A percentile compares a stretch with the other conserved stretches of the same genome.
These are phyloP conservation scores for Labeo calbasu DNA, from an alignment of 2,797 vertebrate genomes.

Conservation along the genomic window DNA sequence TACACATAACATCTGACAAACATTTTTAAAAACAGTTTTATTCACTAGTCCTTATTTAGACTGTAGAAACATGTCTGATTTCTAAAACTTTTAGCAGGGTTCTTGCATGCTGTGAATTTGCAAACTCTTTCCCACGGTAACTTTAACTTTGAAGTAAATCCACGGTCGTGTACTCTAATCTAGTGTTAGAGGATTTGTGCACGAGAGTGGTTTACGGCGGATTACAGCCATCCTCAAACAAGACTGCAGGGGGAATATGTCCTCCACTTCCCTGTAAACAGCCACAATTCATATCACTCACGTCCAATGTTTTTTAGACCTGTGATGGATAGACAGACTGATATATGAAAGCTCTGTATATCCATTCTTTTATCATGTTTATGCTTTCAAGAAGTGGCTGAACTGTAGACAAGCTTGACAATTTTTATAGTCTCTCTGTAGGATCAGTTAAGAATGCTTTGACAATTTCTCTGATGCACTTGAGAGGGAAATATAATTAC, in stretches of 20 bases:
- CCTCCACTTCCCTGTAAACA: conserved; percentile 3
- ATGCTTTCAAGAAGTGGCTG: background rate
- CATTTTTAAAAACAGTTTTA: too few species aligned
- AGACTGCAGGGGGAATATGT: conserved; percentile 14
- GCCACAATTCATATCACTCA: background rate
- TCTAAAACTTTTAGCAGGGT: background rate
- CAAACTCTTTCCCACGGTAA: conserved; percentile 12
- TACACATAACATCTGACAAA: too few species aligned
- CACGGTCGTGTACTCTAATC: conserved; percentile 17
- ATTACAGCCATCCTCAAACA: conserved; percentile 37
- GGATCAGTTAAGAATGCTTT: background rate
- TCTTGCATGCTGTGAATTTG: conserved; percentile 9
- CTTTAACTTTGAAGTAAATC: conserved; percentile 27
- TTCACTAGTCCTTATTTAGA: too few species aligned
- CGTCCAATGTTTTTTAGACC: background rate
- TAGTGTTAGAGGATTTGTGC: conserved; percentile 44
- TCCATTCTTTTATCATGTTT: conserved; percentile 10
- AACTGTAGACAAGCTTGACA: conserved; percentile 2
- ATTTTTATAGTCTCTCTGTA: background rate
- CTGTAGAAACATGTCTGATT: background rate
- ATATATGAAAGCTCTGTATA: background rate
- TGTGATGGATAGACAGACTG: background rate
- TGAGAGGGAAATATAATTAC: conserved; percentile 35
- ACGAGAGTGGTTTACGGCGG: conserved; percentile 19
- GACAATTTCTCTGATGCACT: conserved; percentile 21